phyloP scores from a whole-genome alignment of 2,113 vertebrate species.

The Euleptes europaea region DNA sequence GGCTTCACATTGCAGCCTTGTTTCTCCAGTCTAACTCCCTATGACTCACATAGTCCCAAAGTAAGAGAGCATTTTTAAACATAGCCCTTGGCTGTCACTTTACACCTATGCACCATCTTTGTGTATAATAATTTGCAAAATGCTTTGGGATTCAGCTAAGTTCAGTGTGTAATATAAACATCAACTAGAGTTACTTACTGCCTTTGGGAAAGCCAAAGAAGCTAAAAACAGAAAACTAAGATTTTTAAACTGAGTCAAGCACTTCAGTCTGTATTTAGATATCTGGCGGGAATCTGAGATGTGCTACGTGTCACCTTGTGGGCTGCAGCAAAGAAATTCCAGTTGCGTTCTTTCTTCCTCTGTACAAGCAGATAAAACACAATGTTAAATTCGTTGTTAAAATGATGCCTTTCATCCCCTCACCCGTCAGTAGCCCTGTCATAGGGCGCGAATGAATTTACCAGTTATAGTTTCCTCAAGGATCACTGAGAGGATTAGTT shows the following conservation, averaged over 20 bases:
- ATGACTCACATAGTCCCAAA: neutral
- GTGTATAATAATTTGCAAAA: slow-evolving; percentile 36
- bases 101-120: slow-evolving; percentile 11
- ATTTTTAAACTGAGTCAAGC: slow-evolving; percentile 2
- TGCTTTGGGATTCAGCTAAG: slow-evolving; percentile 32
- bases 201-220: slow-evolving; percentile 24
- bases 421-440: neutral
- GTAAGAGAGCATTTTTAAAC: slow-evolving; percentile 5
- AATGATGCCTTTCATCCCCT: neutral
- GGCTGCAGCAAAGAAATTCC: neutral
- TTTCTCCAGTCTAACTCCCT: neutral
- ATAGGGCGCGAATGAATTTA: neutral
- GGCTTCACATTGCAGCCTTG: neutral
- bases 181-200: slow-evolving; percentile 15
- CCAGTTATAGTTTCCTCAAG: neutral
- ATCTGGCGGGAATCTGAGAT: neutral
- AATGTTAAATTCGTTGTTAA: neutral
- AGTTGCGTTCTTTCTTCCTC: neutral
- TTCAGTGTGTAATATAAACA: slow-evolving; percentile 34
- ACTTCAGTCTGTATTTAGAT: neutral
- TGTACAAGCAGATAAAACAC: neutral
- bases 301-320: neutral
- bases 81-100: slow-evolving; percentile 18
- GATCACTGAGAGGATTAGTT: neutral
- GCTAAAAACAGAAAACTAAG: neutral